Conservation (phyloP, 2,113 vertebrate species). For the Meriones unguiculatus region DNA sequence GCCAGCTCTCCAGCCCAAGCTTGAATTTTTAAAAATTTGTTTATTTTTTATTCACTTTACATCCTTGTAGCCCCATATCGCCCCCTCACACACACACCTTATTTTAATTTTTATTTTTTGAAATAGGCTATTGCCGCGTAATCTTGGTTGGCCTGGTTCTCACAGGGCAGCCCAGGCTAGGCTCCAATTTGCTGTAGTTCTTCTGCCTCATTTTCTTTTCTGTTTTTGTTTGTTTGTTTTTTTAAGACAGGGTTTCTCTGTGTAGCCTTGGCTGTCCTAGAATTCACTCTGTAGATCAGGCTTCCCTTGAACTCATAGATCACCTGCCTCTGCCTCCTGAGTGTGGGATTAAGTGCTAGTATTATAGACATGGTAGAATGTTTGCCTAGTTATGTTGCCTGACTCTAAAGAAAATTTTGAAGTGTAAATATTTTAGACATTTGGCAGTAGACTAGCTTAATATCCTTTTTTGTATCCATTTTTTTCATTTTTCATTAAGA, state of each 20-base stretch:
- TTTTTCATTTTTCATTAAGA: background rate
- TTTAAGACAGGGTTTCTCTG: background rate
- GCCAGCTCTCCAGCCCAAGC: too few species aligned
- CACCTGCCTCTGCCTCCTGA: too few species aligned
- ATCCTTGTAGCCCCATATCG: too few species aligned
- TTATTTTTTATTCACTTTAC: background rate
- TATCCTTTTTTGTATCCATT: background rate
- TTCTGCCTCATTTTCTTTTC: background rate
- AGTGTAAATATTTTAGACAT: conserved; percentile 34
- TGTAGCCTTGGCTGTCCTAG: background rate
- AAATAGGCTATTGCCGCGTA: background rate
- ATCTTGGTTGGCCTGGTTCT: background rate
- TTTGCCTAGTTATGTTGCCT: background rate
- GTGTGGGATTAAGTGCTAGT: background rate
- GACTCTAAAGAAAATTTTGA: conserved; percentile 10
- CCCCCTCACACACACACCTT: too few species aligned
- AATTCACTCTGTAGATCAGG: background rate
- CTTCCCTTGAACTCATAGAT: background rate
- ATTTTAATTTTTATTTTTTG: background rate
- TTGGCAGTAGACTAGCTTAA: conserved; percentile 20
- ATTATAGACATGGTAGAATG: background rate
- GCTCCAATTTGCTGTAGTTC: background rate
- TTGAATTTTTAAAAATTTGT: too few species aligned
- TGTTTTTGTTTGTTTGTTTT: background rate
- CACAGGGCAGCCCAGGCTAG: background rate